These are phyloP conservation scores for Cactoblastis cactorum DNA, from an alignment of 2,888 invertebrate species.

Conservation along the genomic window DNA sequence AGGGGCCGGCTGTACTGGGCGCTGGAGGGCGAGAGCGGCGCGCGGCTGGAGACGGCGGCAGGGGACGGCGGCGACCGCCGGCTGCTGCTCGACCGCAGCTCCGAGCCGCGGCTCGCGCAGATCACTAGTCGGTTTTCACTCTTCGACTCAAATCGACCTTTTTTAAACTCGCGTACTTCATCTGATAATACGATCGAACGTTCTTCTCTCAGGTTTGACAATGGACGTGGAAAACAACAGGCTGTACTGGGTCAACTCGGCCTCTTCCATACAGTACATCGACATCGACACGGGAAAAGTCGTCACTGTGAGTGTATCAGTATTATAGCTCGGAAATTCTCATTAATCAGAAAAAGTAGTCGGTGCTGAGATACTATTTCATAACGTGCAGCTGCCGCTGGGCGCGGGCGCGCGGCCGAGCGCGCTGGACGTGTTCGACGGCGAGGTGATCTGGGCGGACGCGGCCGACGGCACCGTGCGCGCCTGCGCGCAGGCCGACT, in stretches of 20 bases:
- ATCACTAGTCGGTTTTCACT: slow-evolving; percentile 41
- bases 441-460: slow-evolving; percentile 84
- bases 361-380: too few relatives aligned
- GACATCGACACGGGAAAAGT: slow-evolving; percentile 64
- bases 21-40: slow-evolving; percentile 52
- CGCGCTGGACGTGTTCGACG: slow-evolving; percentile 84
- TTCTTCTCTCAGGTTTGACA: slow-evolving; percentile 79
- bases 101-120: slow-evolving; percentile 44
- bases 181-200: too few relatives aligned
- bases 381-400: slow-evolving; percentile 42
- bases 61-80: slow-evolving; percentile 82
- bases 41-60: slow-evolving; percentile 32
- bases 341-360: too few relatives aligned
- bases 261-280: slow-evolving; percentile 79
- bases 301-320: slow-evolving; percentile 36
- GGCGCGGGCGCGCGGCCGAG: slow-evolving; percentile 67
- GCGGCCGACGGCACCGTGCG: slow-evolving; percentile 81
- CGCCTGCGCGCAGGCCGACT: slow-evolving; percentile 80
- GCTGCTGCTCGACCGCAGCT: slow-evolving; percentile 34
- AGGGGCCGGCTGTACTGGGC: slow-evolving; percentile 81
- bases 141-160: too few relatives aligned
- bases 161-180: not conserved
- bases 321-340: not conserved
- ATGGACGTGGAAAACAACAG: slow-evolving; percentile 79
- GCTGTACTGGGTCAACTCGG: slow-evolving; percentile 83